A percentile compares a stretch with the other conserved stretches of the same genome.
Evolutionary conservation across 2,888 invertebrate species (phyloP).

Genomic region (Trachelus stipa): DNA sequence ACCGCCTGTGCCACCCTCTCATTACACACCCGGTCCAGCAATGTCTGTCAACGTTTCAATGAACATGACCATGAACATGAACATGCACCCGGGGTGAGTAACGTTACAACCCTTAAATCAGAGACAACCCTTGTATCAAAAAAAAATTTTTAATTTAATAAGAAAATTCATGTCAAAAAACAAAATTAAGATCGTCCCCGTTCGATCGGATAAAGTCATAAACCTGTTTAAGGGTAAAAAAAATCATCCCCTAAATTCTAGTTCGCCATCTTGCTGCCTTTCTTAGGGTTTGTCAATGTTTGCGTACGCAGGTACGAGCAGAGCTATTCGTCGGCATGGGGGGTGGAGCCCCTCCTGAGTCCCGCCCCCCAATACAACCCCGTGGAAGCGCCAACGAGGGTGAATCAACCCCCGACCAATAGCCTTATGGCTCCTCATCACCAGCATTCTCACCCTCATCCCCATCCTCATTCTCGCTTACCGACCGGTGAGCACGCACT

Average conservation of each 20-base stretch:
- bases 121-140: background rate
- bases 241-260: background rate
- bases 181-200: background rate
- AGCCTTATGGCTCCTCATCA: constrained; percentile 65
- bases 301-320: constrained; percentile 58
- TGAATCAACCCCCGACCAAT: constrained; percentile 62
- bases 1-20: constrained; percentile 67
- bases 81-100: constrained; percentile 63
- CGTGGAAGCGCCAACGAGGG: constrained; percentile 59
- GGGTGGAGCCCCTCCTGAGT: constrained; percentile 64
- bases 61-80: constrained; percentile 95
- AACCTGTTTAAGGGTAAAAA: background rate
- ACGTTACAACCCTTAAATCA: background rate
- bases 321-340: constrained; percentile 63
- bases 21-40: constrained; percentile 75
- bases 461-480: constrained; percentile 56
- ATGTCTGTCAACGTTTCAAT: constrained; percentile 98
- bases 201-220: background rate
- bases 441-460: constrained; percentile 52
- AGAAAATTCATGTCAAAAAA: background rate
- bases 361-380: constrained; percentile 65
- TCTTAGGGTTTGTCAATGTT: background rate
- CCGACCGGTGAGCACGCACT: constrained; percentile 66
- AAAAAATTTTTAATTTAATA: background rate
- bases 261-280: background rate